Conservation (phyloP, 2,113 vertebrate species). For the Zapornia atra region DNA sequence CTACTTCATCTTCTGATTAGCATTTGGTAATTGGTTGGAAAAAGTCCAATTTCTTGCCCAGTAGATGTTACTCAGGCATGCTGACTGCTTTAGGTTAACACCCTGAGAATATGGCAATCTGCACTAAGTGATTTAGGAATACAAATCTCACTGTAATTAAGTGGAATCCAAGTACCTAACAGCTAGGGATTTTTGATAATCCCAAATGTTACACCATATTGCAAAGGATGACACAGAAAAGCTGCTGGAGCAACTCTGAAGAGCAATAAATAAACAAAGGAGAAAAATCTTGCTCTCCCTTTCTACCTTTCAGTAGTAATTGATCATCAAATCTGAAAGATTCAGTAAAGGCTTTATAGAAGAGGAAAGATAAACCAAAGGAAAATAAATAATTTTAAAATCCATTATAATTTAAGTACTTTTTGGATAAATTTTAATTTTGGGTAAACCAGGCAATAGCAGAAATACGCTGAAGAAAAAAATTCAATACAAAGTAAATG, state of each 20-base stretch:
- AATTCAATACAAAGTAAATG: neutral
- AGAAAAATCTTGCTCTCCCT: neutral
- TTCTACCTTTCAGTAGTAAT: neutral
- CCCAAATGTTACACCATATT: neutral
- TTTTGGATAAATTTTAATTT: neutral
- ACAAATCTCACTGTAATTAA: conserved; percentile 12
- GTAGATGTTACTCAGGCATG: neutral
- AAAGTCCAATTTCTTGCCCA: conserved; percentile 25
- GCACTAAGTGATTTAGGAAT: neutral
- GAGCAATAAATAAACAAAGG: neutral
- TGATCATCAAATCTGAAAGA: neutral
- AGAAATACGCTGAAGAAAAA: neutral
- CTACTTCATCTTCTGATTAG: conserved; percentile 45
- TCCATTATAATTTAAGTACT: too few species aligned
- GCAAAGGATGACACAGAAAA: neutral
- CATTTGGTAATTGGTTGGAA: conserved; percentile 44
- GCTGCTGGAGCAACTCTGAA: neutral
- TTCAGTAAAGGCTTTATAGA: neutral
- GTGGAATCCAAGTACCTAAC: neutral
- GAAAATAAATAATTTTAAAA: neutral
- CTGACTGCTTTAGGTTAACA: neutral
- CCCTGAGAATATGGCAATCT: neutral
- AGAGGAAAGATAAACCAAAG: neutral
- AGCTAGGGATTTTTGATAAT: neutral
- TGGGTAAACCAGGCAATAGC: neutral